These are phyloP conservation scores for Ramphastos sulfuratus DNA, from an alignment of 2,113 vertebrate species.

Conservation along the genomic window DNA sequence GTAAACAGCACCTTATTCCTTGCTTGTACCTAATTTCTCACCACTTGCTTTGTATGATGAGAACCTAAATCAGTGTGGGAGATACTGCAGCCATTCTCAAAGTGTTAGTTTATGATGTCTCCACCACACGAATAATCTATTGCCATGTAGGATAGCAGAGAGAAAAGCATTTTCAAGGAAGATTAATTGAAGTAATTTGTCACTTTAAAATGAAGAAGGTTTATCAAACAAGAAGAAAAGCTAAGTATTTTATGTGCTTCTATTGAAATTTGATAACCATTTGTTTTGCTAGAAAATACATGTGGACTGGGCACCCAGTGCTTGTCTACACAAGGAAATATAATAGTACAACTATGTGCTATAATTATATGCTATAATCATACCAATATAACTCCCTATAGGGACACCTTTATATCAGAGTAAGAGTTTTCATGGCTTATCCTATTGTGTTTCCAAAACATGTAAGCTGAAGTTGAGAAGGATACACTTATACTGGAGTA, in stretches of 20 bases:
- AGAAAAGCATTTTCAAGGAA: conserved; percentile 51
- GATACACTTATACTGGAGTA: conserved; percentile 36
- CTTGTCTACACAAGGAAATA: conserved; percentile 41
- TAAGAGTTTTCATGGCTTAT: conserved; percentile 48
- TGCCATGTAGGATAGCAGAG: background rate
- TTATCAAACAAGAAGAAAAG: conserved; percentile 53
- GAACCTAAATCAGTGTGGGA: conserved; percentile 49
- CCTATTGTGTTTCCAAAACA: conserved; percentile 16
- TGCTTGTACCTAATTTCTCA: conserved; percentile 58
- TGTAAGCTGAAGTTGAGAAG: background rate
- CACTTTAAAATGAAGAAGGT: conserved; percentile 47
- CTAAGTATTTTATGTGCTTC: conserved; percentile 25
- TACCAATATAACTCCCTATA: conserved; percentile 52
- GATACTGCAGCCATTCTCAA: background rate
- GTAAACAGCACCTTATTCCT: conserved; percentile 56
- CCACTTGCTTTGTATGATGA: conserved; percentile 36
- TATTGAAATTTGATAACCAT: conserved; percentile 5
- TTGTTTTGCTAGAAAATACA: conserved; percentile 30
- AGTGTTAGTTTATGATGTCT: conserved; percentile 38
- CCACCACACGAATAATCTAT: conserved; percentile 39
- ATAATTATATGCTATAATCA: conserved; percentile 61
- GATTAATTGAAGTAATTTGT: conserved; percentile 55
- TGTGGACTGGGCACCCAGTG: conserved; percentile 30
- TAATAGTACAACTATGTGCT: conserved; percentile 2
- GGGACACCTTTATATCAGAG: conserved; percentile 20